Base-by-base conservation (phyloP, 2,888 invertebrate species). In the Diplolepis rosae region DNA sequence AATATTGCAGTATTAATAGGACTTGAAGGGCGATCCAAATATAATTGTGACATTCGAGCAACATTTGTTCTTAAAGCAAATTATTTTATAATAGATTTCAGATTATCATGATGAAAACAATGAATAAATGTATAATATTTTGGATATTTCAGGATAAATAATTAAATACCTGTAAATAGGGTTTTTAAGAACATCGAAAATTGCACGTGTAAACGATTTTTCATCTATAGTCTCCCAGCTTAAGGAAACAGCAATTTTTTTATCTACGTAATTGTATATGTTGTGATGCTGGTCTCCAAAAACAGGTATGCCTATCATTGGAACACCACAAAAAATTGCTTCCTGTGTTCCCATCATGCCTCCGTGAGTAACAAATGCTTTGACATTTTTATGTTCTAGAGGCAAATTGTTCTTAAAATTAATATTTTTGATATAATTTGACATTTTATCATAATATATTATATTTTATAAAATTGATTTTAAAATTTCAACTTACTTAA, bases 331-430 rank as follows among this genome's bases (percentile, higher is more conserved):
- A 9, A 81, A 52, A 32, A 82, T 28, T n/a, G 83, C 81, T 75
- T 84, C 84, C 61, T 79, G 78, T 4, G 77, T 76, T 9, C 83
- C 78, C 78, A 83, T 77, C 0, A 84, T 66, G 0, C 83, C 84
- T 0, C 83, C 83, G 30, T 84, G 84, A 1, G 82, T 82, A 18
- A 84, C 75, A 32, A 83, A 90, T 5, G 87, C 86, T 45, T 80
- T 82, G 0, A 87, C 82, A 56, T 89, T 74, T 22, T 71, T 67
- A 28, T 74, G 71, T 15, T 74, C 74, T 74, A 32, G 32, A 70
- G 48, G 13, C 9, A 9, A 27, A 15, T 24, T 22, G 13, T 51
- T 51, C 4, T 24, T 51, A 9, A 7, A 11, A 51, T 13, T 24
- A 3, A 27, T 27, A 11, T 24, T 13, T 24, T 27, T 28, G 11